Conservation (phyloP, 1,140 invertebrate species). For the Ceratina calcarata region DNA sequence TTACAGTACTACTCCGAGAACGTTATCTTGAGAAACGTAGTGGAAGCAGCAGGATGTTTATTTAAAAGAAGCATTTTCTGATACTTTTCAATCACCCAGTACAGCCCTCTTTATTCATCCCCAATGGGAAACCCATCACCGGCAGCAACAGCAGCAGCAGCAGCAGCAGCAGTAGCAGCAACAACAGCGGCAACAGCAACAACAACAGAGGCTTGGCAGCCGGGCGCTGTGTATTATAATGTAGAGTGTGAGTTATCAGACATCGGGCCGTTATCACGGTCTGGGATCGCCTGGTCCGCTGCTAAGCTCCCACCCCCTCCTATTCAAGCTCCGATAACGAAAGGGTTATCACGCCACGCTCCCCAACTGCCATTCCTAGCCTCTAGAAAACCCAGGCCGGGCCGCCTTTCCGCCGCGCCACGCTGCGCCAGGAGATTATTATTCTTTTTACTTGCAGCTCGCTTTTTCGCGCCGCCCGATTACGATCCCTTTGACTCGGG, state of each 20-base stretch:
- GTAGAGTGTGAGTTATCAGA: slow-evolving; percentile 77
- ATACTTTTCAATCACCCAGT: slow-evolving; percentile 56
- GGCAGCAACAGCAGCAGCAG: slow-evolving; percentile 36
- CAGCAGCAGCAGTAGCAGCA: slow-evolving; percentile 36
- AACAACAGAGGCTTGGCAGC: slow-evolving; percentile 50
- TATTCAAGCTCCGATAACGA: slow-evolving; percentile 76
- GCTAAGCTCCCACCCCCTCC: slow-evolving; percentile 71
- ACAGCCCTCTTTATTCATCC: slow-evolving; percentile 38
- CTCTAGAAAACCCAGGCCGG: slow-evolving; percentile 43
- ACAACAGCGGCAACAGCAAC: slow-evolving; percentile 36
- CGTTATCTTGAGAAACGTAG: too few species aligned
- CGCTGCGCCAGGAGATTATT: slow-evolving; percentile 67
- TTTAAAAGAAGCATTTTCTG: not conserved
- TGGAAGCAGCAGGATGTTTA: not conserved
- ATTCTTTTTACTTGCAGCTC: slow-evolving; percentile 68
- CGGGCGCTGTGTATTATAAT: slow-evolving; percentile 74
- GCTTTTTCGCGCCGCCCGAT: slow-evolving; percentile 68
- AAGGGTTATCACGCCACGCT: slow-evolving; percentile 79
- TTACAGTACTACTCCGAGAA: too few species aligned
- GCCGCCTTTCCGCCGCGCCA: slow-evolving; percentile 61
- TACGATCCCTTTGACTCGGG: slow-evolving; percentile 74
- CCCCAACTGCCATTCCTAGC: slow-evolving; percentile 66
- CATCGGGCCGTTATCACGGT: slow-evolving; percentile 75
- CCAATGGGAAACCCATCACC: slow-evolving; percentile 20
- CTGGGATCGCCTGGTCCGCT: slow-evolving; percentile 74